Percentiles rank a stretch among this genome's conserved stretches.
Conservation (phyloP, 2,797 vertebrate genomes). For the Notamacropus eugenii region DNA sequence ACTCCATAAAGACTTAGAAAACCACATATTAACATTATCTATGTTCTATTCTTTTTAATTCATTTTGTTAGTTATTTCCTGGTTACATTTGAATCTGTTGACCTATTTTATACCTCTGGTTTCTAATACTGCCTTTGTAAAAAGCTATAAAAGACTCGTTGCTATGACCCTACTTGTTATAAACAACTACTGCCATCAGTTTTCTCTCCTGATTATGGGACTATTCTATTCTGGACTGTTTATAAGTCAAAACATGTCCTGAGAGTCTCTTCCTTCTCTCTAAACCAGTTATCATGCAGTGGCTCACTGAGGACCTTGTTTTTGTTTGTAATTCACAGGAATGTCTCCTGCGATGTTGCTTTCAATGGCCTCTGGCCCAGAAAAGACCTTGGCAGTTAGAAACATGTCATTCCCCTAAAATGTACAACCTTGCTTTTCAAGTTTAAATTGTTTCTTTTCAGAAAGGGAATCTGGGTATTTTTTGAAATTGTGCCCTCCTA, state of each 20-base stretch:
- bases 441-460: fast-evolving
- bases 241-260: neutral
- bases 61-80: neutral
- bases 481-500: neutral
- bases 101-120: neutral
- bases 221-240: neutral
- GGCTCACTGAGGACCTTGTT: neutral
- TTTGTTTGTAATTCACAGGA: neutral
- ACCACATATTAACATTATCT: neutral
- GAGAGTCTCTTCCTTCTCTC: neutral
- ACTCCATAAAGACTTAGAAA: neutral
- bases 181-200: neutral
- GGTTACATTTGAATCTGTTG: neutral
- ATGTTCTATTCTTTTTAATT: neutral
- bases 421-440: neutral
- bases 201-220: neutral
- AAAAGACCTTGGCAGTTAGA: fast-evolving
- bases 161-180: neutral
- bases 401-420: neutral
- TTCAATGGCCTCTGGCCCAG: neutral
- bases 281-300: neutral
- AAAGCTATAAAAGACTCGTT: neutral
- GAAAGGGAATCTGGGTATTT: neutral
- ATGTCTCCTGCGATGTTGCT: neutral
- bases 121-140: neutral